Conservation (phyloP, 1,140 invertebrate genomes). For the Dufourea novaeangliae region DNA sequence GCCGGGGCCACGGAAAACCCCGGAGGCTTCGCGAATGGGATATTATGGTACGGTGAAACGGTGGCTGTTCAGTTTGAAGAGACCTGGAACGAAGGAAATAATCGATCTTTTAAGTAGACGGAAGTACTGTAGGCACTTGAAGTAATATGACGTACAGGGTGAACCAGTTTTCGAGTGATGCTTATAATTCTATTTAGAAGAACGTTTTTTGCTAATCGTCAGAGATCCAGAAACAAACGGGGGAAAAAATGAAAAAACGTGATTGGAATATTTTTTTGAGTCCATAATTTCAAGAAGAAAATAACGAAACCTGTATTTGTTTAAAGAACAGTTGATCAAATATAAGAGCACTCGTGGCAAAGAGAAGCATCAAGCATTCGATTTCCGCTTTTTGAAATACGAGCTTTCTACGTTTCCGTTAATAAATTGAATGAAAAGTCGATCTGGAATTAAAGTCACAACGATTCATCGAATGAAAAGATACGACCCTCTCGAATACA, state of each 20-base stretch:
- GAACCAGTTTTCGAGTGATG: too few species aligned
- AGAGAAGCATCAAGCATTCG: background rate
- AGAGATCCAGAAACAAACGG: too few species aligned
- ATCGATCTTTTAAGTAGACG: background rate
- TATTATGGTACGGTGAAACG: background rate
- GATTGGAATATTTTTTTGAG: too few species aligned
- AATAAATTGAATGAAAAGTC: background rate
- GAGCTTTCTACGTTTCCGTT: background rate
- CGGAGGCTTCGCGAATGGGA: too few species aligned
- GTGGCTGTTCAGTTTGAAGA: background rate
- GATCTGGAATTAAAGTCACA: background rate
- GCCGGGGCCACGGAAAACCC: background rate
- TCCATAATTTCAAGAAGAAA: too few species aligned
- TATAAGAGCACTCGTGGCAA: background rate
- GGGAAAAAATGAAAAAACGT: too few species aligned
- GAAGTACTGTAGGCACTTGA: background rate
- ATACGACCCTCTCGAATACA: conserved; percentile 8
- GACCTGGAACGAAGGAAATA: background rate
- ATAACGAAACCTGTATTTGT: too few species aligned
- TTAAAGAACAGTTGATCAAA: background rate
- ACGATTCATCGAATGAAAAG: background rate
- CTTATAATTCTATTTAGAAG: too few species aligned
- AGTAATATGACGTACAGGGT: too few species aligned
- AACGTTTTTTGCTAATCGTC: too few species aligned
- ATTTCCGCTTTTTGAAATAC: background rate